Evolutionary conservation across 2,113 vertebrate genomes (phyloP), one percentile per base, ranked within the genome.

Genomic region (Pygathrix nemaeus): DNA sequence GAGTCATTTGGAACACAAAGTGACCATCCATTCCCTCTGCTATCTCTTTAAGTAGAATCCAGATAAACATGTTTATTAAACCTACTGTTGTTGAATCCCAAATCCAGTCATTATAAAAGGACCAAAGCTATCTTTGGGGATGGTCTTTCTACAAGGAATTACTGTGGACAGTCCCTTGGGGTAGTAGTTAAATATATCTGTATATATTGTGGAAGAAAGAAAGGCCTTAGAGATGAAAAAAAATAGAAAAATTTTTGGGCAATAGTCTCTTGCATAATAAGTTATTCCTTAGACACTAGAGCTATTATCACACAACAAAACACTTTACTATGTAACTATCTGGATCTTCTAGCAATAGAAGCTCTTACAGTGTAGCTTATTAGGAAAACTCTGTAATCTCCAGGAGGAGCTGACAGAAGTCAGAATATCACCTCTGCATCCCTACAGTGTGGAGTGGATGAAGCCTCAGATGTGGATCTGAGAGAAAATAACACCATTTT

Each of bases 61-160:
- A 87, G 96, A 97, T 96, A 97, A 97, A 97, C 95, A 96, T 95
- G 38, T 98, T 98, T 98, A n/a, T 97, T 98, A 97, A 75, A 93
- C 96, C 96, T 96, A 40, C 78, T 45, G 13, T 90, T 97, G 75
- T 68, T 91, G 98, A 98, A 82, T 98, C 96, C 95, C 95, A 91
- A 93, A 40, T 98, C 96, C 97, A 98, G 97, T 99, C 97, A 98
- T 98, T 98, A 97, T 98, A 94, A 97, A 96, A 98, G 73, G 97
- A 78, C 96, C 92, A 98, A 97, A 97, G 20, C 95, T 98, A 57
- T 97, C 97, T 98, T 98, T 97, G 75, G 96, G 96, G 90, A 96
- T 97, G 97, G 97, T 98, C 98, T 99, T 98, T 98, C 98, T 98
- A 95, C 92, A 98, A 98, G 97, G 96, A 98, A 97, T 97, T 97